These are phyloP conservation scores for Sinocyclocheilus anophthalmus DNA, from an alignment of 2,113 vertebrate genomes.

Conservation along the genomic window DNA sequence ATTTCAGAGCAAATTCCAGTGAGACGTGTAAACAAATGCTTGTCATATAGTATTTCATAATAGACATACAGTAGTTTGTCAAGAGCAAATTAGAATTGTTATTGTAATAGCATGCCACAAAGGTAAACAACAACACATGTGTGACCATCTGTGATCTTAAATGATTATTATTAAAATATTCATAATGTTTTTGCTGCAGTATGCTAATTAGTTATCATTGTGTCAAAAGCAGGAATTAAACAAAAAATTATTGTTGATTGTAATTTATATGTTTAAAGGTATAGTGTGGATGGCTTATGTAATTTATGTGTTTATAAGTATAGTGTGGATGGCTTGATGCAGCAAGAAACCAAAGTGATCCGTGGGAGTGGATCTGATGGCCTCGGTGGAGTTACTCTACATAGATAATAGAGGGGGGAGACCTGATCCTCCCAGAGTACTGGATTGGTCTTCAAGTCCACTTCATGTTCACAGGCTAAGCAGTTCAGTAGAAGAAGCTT, in stretches of 20 bases:
- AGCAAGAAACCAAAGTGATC: conserved; percentile 60
- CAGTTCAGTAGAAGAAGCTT: conserved; percentile 63
- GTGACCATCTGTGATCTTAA: background rate
- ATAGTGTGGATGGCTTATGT: too few species aligned
- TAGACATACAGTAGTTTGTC: background rate
- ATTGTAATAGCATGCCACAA: background rate
- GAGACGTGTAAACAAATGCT: background rate
- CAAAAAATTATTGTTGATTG: background rate
- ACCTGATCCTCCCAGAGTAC: conserved; percentile 58
- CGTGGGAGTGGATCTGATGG: conserved; percentile 70
- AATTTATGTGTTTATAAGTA: conserved; percentile 62
- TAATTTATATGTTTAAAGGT: too few species aligned
- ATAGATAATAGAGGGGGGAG: conserved; percentile 71
- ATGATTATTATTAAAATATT: background rate
- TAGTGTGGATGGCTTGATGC: conserved; percentile 65
- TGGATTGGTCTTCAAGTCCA: conserved; percentile 69
- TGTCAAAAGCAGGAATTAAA: background rate
- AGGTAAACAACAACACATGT: background rate
- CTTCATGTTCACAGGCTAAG: conserved; percentile 62
- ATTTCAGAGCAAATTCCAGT: background rate
- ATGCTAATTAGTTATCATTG: background rate
- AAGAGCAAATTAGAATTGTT: background rate
- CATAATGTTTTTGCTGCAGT: background rate
- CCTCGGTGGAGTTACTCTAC: conserved; percentile 82
- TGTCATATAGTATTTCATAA: background rate